These are phyloP conservation scores for Paracanthobrama guichenoti DNA, from an alignment of 2,113 vertebrate genomes.

Conservation along the genomic window DNA sequence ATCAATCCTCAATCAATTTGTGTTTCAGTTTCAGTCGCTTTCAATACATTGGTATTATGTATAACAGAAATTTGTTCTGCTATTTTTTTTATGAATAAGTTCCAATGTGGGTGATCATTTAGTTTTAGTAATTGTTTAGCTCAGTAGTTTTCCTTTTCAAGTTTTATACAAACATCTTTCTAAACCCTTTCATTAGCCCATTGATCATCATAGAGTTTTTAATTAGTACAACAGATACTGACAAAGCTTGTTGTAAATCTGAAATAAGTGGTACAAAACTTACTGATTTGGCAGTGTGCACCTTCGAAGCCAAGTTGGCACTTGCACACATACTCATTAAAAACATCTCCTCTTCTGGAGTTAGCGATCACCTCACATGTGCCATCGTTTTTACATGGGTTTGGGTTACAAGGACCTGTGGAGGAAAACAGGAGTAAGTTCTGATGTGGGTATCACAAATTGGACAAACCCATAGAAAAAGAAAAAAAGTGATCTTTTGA, in stretches of 20 bases:
- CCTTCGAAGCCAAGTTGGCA: slow-evolving; percentile 84
- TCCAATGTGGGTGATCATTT: background rate
- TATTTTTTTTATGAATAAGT: background rate
- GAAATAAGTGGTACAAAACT: slow-evolving; percentile 59
- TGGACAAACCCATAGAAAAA: background rate
- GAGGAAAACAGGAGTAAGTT: background rate
- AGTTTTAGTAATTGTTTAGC: background rate
- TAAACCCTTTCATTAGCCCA: background rate
- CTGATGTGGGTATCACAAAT: background rate
- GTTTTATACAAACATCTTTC: background rate
- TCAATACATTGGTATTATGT: background rate
- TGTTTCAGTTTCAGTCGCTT: background rate
- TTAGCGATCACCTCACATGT: slow-evolving; percentile 75
- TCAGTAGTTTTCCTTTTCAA: background rate
- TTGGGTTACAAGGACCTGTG: slow-evolving; percentile 87
- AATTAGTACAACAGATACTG: background rate
- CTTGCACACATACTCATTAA: slow-evolving; percentile 85
- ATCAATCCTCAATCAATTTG: background rate
- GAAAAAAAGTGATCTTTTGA: background rate
- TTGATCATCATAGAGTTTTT: background rate
- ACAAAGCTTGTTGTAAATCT: background rate
- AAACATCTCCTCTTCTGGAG: slow-evolving; percentile 83
- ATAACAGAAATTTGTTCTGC: background rate
- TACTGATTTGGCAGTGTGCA: slow-evolving; percentile 88
- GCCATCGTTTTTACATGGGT: slow-evolving; percentile 85